Conservation (phyloP, 2,888 invertebrate species). For the Melinopterus prodromus region DNA sequence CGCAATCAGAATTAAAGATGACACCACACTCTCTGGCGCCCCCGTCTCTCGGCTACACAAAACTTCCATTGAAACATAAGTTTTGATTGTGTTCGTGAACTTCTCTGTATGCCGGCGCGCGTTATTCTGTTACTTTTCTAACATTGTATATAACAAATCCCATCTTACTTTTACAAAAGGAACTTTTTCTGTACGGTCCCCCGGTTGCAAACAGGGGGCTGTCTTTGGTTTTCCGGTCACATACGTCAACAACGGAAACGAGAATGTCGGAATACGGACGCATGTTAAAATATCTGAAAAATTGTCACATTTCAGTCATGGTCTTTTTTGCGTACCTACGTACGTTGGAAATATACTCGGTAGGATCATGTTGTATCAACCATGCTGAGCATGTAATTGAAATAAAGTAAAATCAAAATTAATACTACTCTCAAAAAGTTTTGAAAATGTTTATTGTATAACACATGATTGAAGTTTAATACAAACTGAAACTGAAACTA, state of each 20-base stretch:
- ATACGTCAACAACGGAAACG: neutral
- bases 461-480: too few species aligned
- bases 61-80: constrained; percentile 52
- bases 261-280: neutral
- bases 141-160: constrained; percentile 25
- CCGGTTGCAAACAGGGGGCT: neutral
- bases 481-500: too few species aligned
- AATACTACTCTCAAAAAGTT: neutral
- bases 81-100: constrained; percentile 52
- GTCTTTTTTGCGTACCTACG: neutral
- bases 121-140: constrained; percentile 11
- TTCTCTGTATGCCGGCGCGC: constrained; percentile 33
- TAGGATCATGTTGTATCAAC: too few species aligned
- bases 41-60: constrained; percentile 35
- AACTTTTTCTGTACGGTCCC: neutral
- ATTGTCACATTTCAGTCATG: neutral
- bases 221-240: neutral
- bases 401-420: neutral
- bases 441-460: too few species aligned
- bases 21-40: constrained; percentile 47
- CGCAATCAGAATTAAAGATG: constrained; percentile 55
- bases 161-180: constrained; percentile 8
- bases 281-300: neutral
- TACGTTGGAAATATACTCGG: neutral
- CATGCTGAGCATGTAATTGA: too few species aligned